Percentiles rank a stretch among this genome's conserved stretches.
Conservation (phyloP, 2,113 vertebrate species). For the Carettochelys insculpta region DNA sequence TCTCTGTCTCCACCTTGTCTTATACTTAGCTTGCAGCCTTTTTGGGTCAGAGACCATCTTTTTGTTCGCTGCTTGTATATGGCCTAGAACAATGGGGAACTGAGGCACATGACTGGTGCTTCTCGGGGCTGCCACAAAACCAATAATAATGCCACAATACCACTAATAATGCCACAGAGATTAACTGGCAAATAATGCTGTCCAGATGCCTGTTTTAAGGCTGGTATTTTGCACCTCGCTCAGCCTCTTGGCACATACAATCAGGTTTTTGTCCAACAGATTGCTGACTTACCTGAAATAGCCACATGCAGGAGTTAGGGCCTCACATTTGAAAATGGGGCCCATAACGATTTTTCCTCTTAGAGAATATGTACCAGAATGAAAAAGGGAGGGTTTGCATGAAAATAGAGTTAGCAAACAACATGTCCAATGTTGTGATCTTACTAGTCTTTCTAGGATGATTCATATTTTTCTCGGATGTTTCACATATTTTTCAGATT, state of each 20-base stretch:
- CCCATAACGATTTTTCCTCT: neutral
- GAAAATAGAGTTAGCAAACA: neutral
- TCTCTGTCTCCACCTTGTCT: neutral
- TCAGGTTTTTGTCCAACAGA: neutral
- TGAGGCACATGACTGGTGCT: no score
- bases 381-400: neutral
- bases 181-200: no score
- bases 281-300: neutral
- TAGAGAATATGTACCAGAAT: neutral
- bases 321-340: neutral
- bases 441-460: no score
- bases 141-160: no score
- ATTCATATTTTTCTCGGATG: neutral
- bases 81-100: no score
- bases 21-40: neutral
- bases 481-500: neutral
- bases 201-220: no score
- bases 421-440: neutral
- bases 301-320: neutral
- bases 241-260: neutral
- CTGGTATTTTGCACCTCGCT: neutral
- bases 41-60: neutral
- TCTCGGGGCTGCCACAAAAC: no score
- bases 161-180: no score
- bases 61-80: neutral